A percentile compares a stretch with the other conserved stretches of the same genome.
These are phyloP conservation scores for Calephelis perditalis DNA, from an alignment of 2,888 invertebrate genomes.

Conservation along the genomic window DNA sequence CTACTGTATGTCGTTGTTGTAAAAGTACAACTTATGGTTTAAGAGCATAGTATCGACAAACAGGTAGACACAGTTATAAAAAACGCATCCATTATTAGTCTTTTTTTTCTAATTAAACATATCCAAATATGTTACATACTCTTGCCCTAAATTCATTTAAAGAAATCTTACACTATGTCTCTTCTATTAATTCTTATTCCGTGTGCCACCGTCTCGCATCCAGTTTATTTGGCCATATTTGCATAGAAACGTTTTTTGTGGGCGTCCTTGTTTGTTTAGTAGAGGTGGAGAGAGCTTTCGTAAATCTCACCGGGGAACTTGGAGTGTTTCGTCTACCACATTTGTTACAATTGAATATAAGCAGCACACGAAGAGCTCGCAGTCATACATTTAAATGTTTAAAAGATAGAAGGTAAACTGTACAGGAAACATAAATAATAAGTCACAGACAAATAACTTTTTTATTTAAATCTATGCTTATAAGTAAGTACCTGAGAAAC, in stretches of 20 bases:
- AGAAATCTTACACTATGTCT: background rate
- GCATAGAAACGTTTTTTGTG: conserved; percentile 78
- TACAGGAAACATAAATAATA: too few relatives aligned
- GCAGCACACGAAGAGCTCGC: background rate
- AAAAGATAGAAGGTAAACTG: too few relatives aligned
- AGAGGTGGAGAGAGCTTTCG: conserved; percentile 67
- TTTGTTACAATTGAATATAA: conserved; percentile 55
- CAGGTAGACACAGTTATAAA: too few relatives aligned
- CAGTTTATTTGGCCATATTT: conserved; percentile 76
- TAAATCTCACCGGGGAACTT: conserved; percentile 47
- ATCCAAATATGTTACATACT: background rate
- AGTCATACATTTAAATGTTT: conserved; percentile 1
- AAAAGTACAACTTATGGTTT: too few relatives aligned
- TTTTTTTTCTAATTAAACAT: too few relatives aligned
- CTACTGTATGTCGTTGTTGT: too few relatives aligned
- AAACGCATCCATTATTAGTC: too few relatives aligned
- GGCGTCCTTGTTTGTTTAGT: conserved; percentile 73
- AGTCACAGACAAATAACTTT: too few relatives aligned
- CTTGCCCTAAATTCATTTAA: too few relatives aligned
- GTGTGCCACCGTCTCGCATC: conserved; percentile 50
- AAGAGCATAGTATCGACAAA: too few relatives aligned
- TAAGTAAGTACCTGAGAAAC: too few relatives aligned
- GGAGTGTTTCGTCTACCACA: conserved; percentile 49
- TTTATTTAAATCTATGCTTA: too few relatives aligned
- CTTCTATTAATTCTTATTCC: conserved; percentile 38